A percentile compares a stretch with the other conserved stretches of the same genome.
Evolutionary conservation across 1,140 invertebrate species (phyloP).

Genomic region (Drosophila suzukii): DNA sequence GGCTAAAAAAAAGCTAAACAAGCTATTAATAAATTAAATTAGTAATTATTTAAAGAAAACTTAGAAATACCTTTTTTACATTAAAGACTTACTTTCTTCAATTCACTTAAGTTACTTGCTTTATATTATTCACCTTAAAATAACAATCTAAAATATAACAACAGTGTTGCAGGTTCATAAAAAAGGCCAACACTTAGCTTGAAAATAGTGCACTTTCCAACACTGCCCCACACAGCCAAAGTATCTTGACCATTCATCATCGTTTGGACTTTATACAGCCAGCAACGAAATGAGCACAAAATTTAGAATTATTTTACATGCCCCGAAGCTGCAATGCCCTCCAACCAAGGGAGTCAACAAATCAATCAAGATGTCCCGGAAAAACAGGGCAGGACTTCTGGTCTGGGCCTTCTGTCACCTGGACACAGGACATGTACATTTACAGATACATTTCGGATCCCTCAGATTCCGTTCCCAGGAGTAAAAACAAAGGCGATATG

Average conservation of each 20-base stretch:
- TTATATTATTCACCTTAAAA: no score
- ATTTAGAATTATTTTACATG: slow-evolving; percentile 48
- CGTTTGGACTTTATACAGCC: slow-evolving; percentile 27
- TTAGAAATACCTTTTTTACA: no score
- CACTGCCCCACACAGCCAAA: neutral
- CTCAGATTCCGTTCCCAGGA: slow-evolving; percentile 11
- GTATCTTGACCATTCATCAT: slow-evolving; percentile 48
- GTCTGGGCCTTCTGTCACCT: slow-evolving; percentile 7
- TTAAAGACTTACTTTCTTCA: no score
- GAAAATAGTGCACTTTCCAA: neutral
- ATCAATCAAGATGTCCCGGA: slow-evolving; percentile 41
- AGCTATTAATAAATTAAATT: neutral
- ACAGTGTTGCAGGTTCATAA: no score
- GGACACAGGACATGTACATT: neutral
- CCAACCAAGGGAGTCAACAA: slow-evolving; percentile 26
- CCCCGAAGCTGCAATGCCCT: slow-evolving; percentile 15
- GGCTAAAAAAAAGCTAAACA: neutral
- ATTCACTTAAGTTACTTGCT: no score
- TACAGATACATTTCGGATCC: neutral
- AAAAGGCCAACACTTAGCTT: neutral
- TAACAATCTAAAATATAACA: no score
- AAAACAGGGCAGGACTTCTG: slow-evolving; percentile 2
- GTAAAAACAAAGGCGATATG: slow-evolving; percentile 9
- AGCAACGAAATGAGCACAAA: slow-evolving; percentile 18
- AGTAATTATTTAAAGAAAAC: neutral